Base-by-base conservation (phyloP, 2,888 invertebrate species). In the Cerastis leucographa region DNA sequence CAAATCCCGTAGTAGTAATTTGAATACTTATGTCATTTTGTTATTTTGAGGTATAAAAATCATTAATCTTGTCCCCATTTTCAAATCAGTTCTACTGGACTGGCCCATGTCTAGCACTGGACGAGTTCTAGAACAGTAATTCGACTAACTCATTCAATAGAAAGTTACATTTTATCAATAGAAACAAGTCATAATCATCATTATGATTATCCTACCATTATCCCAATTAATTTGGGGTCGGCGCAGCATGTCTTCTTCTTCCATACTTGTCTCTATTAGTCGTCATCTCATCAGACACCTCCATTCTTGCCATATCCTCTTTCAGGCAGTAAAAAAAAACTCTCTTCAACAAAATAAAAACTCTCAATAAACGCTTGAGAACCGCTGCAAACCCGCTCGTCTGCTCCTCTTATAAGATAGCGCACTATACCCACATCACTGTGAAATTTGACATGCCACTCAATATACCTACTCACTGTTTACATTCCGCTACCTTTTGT, bases 361-460 rank as follows among this genome's bases (percentile, higher is more conserved):
- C 44, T 22, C n/a, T 59, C 0, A 17, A 49, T 0, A 70, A 71
- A 71, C 80, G 68, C 35, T 35, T 22, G 0, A 7, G 1, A 70
- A 56, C 11, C 11, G 54, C 25, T 14, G 1, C 1, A 35, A 6
- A 83, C 66, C 61, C 88, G 90, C 87, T 44, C 74, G 92, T 92
- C 84, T 92, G 84, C 72, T 17, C 51, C 9, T 88, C 89, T 90
- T 93, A 94, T 93, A 93, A 91, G 87, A 86, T 90, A 92, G 89
- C 91, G 87, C 88, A 88, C 87, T 84, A 80, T 88, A 93, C 93
- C 94, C 92, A 89, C 89, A 89, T 94, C 94, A 93, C 81, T 81
- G 78, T 80, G 81, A 65, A 83, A 81, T 88, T 89, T 91, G 93
- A 93, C 92, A 89, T 82, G 79, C 81, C 89, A 84, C 83, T 84